These are phyloP conservation scores for Buphagus erythrorhynchus DNA, from an alignment of 2,797 vertebrate genomes.

Conservation along the genomic window DNA sequence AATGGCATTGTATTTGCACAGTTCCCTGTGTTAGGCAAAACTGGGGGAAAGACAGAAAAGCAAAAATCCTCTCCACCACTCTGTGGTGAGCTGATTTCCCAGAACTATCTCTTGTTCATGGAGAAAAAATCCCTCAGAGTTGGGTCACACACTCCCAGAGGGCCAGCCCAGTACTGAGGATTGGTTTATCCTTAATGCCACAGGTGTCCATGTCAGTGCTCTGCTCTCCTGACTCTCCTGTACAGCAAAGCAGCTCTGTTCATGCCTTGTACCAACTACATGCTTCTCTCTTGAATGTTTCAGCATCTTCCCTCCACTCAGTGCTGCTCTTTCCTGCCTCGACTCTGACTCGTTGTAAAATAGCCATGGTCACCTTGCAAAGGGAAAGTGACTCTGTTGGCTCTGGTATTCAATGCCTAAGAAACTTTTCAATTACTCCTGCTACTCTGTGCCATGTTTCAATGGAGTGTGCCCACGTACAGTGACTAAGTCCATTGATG, in stretches of 20 bases:
- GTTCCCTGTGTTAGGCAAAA: neutral
- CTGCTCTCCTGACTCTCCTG: neutral
- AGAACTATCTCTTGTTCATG: neutral
- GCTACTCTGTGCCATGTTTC: neutral
- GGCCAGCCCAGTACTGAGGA: neutral
- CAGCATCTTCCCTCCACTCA: neutral
- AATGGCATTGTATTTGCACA: neutral
- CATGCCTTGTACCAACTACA: neutral
- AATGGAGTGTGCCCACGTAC: neutral
- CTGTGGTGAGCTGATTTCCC: neutral
- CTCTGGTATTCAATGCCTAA: neutral
- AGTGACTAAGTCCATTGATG: neutral
- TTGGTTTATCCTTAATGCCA: neutral
- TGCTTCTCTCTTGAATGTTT: neutral
- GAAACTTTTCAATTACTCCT: neutral
- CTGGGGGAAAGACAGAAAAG: neutral
- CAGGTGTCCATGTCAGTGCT: neutral
- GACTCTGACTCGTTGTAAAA: neutral
- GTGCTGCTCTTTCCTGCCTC: neutral
- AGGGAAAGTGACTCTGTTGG: neutral
- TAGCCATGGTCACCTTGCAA: neutral
- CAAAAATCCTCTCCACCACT: neutral
- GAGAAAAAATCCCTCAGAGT: neutral
- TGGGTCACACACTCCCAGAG: rapidly evolving
- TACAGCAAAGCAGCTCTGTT: neutral